These are phyloP conservation scores for Cossypha caffra DNA, from an alignment of 2,797 vertebrate genomes.

Conservation along the genomic window DNA sequence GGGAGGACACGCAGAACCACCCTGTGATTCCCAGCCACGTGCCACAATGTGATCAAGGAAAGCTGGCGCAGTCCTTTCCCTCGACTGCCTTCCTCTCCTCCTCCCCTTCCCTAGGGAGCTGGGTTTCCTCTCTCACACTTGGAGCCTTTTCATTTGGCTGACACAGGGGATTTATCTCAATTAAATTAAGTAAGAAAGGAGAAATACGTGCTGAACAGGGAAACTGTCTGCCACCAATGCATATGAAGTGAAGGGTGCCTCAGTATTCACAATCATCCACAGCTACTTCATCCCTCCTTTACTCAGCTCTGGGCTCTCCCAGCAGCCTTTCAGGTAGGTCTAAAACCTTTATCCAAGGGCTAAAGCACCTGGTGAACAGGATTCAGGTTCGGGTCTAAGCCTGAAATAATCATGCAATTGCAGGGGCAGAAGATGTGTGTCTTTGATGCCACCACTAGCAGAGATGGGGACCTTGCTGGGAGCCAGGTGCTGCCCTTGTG, in stretches of 20 bases:
- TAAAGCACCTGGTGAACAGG: background rate
- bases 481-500: background rate
- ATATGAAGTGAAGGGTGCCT: rapidly evolving
- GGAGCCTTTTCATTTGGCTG: background rate
- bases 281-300: background rate
- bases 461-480: background rate
- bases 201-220: background rate
- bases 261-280: background rate
- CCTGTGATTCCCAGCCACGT: constrained; percentile 44
- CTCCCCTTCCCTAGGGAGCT: background rate
- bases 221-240: background rate
- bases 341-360: background rate
- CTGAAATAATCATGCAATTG: background rate
- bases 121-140: background rate
- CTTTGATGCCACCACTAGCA: background rate
- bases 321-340: background rate
- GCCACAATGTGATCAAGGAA: constrained; percentile 24
- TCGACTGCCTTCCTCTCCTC: background rate
- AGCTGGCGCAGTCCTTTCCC: background rate
- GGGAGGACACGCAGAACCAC: constrained; percentile 7
- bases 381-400: background rate
- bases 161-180: background rate
- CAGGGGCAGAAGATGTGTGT: background rate
- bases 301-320: background rate
- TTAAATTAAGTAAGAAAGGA: background rate